Evolutionary conservation across 2,113 vertebrate genomes (phyloP), one percentile per base, ranked within the genome.

Genomic region (Microcebus ravelobensis): DNA sequence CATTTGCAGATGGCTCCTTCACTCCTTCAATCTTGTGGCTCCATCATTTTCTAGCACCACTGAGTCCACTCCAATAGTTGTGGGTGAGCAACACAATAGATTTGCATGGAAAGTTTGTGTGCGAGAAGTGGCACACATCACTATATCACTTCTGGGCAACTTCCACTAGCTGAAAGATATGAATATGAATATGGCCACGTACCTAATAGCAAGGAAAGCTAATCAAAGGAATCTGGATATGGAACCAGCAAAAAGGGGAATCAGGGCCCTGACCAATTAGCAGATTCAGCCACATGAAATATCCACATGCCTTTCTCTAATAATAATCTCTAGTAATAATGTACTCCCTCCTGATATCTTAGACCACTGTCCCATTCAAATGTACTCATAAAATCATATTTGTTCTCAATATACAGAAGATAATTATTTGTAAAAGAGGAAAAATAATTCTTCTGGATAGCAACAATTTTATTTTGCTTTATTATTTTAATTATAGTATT

Each of bases 51-150:
- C 23, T 80, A 74, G 65, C 25, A 82, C 15, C n/a, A 67, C 0
- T 1, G 0, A 59, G 83, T 50, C 10, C 29, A 42, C 76, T 50
- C 10, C 21, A 59, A 55, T 14, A 61, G 8, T 8, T n/a, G n/a
- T 36, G 2, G 6, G 50, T n/a, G 0, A n/a, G 31, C 17, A 39
- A 23, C 5, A 17, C 7, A 0, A 61, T 11, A 8, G 11, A 52
- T 39, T 6, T 29, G 2, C 20, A 39, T 18, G 21, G 8, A 39
- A 87, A 8, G 12, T 55, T 68, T 17, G 21, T 29, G 27, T 6
- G 42, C 83, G 39, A 82, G 27, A 67, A n/a, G 39, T 5, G 31
- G 25, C 48, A 61, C 4, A 4, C 18, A 17, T 39, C 39, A 5
- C 10, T 71, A 2, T 10, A 17, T 39, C 57, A 8, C 7, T 79